phyloP scores from a whole-genome alignment of 2,113 vertebrate species.

The Lagopus muta region DNA sequence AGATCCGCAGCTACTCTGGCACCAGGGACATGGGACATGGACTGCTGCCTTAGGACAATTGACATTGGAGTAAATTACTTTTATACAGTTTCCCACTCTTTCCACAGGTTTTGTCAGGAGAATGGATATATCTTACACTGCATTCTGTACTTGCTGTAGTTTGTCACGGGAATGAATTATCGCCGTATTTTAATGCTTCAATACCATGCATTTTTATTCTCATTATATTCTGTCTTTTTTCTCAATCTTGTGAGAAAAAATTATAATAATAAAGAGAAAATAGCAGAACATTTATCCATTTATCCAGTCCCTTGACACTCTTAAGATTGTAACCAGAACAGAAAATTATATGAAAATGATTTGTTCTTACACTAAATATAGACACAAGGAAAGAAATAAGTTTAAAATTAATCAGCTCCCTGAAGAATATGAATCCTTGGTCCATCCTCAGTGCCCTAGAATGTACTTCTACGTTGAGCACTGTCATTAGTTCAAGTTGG shows the following conservation, averaged over 20 bases:
- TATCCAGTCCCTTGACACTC: constrained; percentile 69
- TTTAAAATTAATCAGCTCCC: constrained; percentile 68
- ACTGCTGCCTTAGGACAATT: neutral
- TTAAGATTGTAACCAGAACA: constrained; percentile 70
- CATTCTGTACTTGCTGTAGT: constrained; percentile 48
- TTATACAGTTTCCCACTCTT: constrained; percentile 48
- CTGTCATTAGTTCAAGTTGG: constrained; percentile 43
- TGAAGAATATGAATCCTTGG: constrained; percentile 46
- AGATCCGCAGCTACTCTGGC: neutral
- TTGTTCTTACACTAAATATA: constrained; percentile 73
- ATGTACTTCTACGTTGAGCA: constrained; percentile 10
- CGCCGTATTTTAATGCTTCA: constrained; percentile 59
- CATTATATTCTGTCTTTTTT: constrained; percentile 64
- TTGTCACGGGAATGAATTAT: constrained; percentile 71
- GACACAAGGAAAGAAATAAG: constrained; percentile 59
- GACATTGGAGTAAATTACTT: constrained; percentile 56
- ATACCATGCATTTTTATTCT: constrained; percentile 65
- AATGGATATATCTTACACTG: constrained; percentile 42
- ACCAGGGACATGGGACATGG: neutral
- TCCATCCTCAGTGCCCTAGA: constrained; percentile 48
- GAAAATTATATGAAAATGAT: constrained; percentile 73
- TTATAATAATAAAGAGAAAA: constrained; percentile 76
- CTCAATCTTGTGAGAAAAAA: constrained; percentile 68
- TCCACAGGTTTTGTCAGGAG: constrained; percentile 48
- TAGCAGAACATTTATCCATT: constrained; percentile 73